These are phyloP conservation scores for Musca domestica DNA, from an alignment of 1,140 invertebrate genomes.

Conservation along the genomic window DNA sequence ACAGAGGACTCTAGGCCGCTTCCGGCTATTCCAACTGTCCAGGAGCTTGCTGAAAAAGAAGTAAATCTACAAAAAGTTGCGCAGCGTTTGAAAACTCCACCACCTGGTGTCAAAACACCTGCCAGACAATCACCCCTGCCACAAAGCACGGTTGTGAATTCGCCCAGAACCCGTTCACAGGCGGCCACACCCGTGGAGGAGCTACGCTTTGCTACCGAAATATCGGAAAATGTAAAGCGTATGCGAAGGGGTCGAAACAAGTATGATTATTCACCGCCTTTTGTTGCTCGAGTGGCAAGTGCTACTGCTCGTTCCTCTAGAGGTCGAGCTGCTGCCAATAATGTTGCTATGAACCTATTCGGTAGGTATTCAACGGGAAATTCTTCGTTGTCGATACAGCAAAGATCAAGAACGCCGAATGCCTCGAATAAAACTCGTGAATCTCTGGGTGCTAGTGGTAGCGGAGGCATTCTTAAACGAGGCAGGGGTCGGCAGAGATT, in stretches of 20 bases:
- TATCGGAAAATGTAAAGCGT: constrained; percentile 47
- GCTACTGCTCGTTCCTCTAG: not conserved
- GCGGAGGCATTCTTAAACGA: not conserved
- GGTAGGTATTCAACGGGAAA: not conserved
- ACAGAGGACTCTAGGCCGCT: not conserved
- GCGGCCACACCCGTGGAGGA: constrained; percentile 46
- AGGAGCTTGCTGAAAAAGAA: constrained; percentile 7
- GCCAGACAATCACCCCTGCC: not conserved
- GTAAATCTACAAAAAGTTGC: no score
- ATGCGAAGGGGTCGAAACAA: constrained; percentile 49
- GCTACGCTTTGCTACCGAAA: constrained; percentile 47
- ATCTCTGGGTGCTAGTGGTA: not conserved
- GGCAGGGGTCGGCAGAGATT: constrained; percentile 7
- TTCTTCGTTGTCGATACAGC: not conserved
- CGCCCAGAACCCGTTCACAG: constrained; percentile 39
- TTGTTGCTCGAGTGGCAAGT: not conserved
- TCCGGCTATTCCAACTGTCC: not conserved
- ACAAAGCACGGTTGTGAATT: not conserved
- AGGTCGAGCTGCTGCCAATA: constrained; percentile 1
- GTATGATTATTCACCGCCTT: constrained; percentile 40
- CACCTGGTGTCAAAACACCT: not conserved
- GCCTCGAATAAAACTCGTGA: not conserved
- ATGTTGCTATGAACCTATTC: not conserved
- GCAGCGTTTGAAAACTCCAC: not conserved
- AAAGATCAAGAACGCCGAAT: constrained; percentile 5